These are phyloP conservation scores for Cosmia trapezina DNA, from an alignment of 2,888 invertebrate genomes.

Conservation along the genomic window DNA sequence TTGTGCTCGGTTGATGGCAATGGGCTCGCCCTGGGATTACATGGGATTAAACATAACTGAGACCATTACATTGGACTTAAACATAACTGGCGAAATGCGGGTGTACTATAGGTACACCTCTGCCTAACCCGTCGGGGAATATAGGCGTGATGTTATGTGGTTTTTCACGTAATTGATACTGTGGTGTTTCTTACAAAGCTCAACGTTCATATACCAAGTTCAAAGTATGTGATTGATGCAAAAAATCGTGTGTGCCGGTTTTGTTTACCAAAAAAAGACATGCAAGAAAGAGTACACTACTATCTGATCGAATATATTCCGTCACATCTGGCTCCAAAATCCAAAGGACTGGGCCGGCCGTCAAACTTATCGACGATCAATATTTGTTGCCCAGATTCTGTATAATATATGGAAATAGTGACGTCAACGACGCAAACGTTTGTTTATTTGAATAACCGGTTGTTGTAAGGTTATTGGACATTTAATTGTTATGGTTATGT, in stretches of 20 bases:
- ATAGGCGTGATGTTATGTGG: too few species aligned
- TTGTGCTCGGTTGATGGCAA: too few species aligned
- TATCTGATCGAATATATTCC: neutral
- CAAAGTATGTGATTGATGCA: neutral
- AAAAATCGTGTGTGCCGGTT: neutral
- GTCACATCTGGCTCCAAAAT: conserved; percentile 31
- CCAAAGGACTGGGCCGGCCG: neutral
- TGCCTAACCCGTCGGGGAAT: too few species aligned
- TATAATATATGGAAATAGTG: conserved; percentile 48
- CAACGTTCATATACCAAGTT: neutral
- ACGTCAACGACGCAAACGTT: conserved; percentile 35
- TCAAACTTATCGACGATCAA: conserved; percentile 48
- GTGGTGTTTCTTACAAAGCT: neutral
- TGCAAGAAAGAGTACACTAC: neutral
- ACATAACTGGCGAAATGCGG: too few species aligned
- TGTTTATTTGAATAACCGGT: conserved; percentile 27
- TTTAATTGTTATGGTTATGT: conserved; percentile 9
- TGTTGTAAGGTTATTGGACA: conserved; percentile 18
- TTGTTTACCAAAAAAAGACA: neutral
- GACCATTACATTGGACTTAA: too few species aligned
- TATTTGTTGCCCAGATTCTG: conserved; percentile 44
- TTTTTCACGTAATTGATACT: neutral
- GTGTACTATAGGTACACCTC: too few species aligned
- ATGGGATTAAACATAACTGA: too few species aligned
- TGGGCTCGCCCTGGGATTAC: too few species aligned